Base-by-base conservation (phyloP, 2,113 vertebrate genomes). In the Diadophis punctatus region DNA sequence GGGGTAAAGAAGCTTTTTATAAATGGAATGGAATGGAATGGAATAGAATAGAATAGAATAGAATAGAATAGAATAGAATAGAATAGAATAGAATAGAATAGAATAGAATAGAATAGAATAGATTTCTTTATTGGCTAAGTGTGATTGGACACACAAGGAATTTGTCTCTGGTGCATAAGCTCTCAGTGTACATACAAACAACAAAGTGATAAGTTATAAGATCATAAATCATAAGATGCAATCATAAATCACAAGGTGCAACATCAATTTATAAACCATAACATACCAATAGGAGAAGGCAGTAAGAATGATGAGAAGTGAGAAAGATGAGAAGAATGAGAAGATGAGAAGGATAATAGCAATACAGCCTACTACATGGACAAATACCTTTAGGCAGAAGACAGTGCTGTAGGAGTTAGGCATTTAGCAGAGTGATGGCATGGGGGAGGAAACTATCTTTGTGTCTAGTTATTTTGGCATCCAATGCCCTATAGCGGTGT, bases 11-110 rank as follows among this genome's bases (percentile, higher is more conserved):
- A 51, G 30, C 18, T 30, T 63, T 92, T 51, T 85, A 49, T 60
- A 10, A 30, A 12, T 12, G 1, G 25, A 30, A 58, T 1, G 9
- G 8, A 58, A 56, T 0, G 22, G 22, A 23, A 8, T 23, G 0
- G 22, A 23, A 56, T 1, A 23, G 7, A 56, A 55, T 1, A 16
- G 53, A 55, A 55, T 55, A 20, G 20, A 55, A 56, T 58, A 9
- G 25, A 30, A 30, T 1, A 1, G 27, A n/a, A 14, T 14, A 0
- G 27, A n/a, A 60, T 1, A 10, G 10, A 60, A 58, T 0, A 1
- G 56, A 27, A 58, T 1, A 3, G 56, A 58, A 58, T 1, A 12
- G 58, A 60, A 60, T 0, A 3, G 23, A 60, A 60, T 0, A 58
- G 56, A 58, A 58, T 1, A 60, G 56, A 60, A 60, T 9, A 60